Base-by-base conservation (phyloP, 2,113 vertebrate genomes). In the Ciconia stormi region DNA sequence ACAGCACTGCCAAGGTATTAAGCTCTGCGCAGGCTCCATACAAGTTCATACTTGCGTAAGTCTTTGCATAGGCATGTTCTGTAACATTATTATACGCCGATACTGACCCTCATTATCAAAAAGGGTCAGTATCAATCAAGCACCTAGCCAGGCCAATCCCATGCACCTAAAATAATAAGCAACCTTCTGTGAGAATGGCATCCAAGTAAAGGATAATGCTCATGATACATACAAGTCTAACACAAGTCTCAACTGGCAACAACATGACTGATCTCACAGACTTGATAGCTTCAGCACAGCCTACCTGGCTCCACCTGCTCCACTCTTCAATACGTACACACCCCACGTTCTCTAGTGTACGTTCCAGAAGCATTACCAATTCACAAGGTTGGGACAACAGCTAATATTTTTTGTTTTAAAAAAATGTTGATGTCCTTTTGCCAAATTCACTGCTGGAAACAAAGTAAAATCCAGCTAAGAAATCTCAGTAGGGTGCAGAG, bases 201-300 rank as follows among this genome's bases (percentile, higher is more conserved):
- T 14, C 9, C 1, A 6, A 82, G 82, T 0, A 9, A 19, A 69
- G 87, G 44, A 56, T 26, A 17, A 84, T 0, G 67, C 80, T 90
- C n/a, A 56, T 1, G 6, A 23, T 11, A 22, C 9, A 11, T 16
- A n/a, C 36, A 16, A 69, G 90, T 6, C 89, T n/a, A 62, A 47
- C 52, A 6, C 94, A 94, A 94, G 96, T 47, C 90, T 59, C 88
- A 42, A 79, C 92, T 6, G 80, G 95, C 90, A 81, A 56, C 52
- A 72, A 49, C 92, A 29, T 1, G 69, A 52, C 82, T 32, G 91
- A 91, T 79, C 58, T 5, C 2, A 27, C 50, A 67, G 70, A 50
- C 40, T 16, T 9, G n/a, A 79, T 11, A 58, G 34, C 90, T 90
- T 38, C 61, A 1, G 92, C 72, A 27, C 4, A 26, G 61, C 81